These are phyloP conservation scores for Coracias cyanogaster DNA, from an alignment of 2,797 vertebrate species.

Conservation along the genomic window DNA sequence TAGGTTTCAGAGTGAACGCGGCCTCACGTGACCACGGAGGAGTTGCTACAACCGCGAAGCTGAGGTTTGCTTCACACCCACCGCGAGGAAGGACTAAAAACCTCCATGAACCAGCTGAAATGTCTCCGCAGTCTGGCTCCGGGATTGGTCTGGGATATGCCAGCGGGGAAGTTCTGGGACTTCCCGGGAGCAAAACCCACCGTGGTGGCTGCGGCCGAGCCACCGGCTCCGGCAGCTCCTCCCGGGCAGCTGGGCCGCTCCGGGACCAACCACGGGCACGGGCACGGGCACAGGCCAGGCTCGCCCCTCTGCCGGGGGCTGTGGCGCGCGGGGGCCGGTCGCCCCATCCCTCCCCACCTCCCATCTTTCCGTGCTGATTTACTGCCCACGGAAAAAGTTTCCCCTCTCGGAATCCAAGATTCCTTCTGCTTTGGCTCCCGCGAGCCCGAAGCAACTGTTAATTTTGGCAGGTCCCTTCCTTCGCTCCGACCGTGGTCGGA, in stretches of 20 bases:
- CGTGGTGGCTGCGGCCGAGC: no score
- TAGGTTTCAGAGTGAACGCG: not conserved
- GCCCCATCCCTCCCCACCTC: not conserved
- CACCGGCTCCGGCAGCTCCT: not conserved
- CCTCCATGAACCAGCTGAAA: not conserved
- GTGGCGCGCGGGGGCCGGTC: not conserved
- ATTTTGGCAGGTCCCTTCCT: not conserved
- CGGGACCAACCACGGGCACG: not conserved
- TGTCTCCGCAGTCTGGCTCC: no score
- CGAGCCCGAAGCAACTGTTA: not conserved
- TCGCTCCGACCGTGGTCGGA: not conserved
- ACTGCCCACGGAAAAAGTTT: not conserved
- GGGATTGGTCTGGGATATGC: no score
- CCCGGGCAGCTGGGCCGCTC: not conserved
- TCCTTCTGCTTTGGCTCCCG: not conserved
- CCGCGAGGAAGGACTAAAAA: accelerated
- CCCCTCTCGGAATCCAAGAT: slow-evolving; percentile 17
- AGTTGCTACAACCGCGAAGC: not conserved
- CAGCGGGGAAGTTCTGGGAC: no score
- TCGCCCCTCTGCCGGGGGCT: not conserved
- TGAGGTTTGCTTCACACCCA: no score
- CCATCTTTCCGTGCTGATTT: slow-evolving; percentile 18
- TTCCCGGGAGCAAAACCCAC: no score
- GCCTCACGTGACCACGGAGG: accelerated
- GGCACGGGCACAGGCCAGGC: not conserved